Percentiles rank a stretch among this genome's conserved stretches.
These are phyloP conservation scores for Bimastos eiseni DNA, from an alignment of 2,888 invertebrate genomes.

Conservation along the genomic window DNA sequence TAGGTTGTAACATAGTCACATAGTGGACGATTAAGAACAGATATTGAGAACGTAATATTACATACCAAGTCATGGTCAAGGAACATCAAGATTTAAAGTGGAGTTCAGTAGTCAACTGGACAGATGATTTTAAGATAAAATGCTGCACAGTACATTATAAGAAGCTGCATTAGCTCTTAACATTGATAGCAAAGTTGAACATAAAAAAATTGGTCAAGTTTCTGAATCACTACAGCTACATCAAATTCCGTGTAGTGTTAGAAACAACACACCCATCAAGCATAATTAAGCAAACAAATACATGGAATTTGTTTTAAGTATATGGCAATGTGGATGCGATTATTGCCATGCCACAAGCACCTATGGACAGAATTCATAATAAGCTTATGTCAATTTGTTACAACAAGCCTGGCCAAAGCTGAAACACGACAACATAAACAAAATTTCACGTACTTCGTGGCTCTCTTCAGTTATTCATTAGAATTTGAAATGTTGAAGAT, in stretches of 20 bases:
- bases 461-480: neutral
- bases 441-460: neutral
- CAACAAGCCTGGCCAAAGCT: neutral
- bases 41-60: neutral
- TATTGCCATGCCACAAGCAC: neutral
- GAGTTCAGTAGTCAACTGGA: too few relatives aligned
- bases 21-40: neutral
- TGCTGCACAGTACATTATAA: neutral
- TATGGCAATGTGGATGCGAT: neutral
- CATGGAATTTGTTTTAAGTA: neutral
- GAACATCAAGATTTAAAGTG: neutral
- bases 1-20: neutral
- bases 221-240: neutral
- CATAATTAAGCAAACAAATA: neutral
- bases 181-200: neutral
- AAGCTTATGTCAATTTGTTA: neutral
- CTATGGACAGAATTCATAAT: neutral
- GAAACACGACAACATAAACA: neutral
- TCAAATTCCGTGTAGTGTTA: neutral
- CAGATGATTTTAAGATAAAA: too few relatives aligned
- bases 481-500: neutral
- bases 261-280: neutral
- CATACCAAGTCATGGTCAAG: neutral
- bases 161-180: neutral
- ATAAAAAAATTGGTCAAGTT: neutral